phyloP scores from a whole-genome alignment of 2,113 vertebrate genomes.

The Cyprinodon variegatus region DNA sequence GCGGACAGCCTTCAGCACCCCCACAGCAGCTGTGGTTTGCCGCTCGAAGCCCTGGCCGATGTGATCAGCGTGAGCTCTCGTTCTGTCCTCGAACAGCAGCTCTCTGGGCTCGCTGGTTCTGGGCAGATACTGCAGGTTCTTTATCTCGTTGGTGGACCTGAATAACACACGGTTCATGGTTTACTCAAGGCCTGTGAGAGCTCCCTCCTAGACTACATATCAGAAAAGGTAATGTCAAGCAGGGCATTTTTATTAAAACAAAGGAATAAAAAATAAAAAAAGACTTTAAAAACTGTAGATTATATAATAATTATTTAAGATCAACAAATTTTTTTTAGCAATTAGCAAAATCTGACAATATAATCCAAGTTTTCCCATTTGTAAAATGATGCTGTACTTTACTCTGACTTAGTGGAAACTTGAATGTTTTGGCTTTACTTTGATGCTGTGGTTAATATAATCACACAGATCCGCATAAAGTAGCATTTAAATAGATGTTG shows the following conservation, averaged over 20 bases:
- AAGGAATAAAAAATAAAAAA: background rate
- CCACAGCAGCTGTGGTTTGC: slow-evolving; percentile 96
- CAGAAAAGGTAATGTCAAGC: background rate
- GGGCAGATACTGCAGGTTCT: slow-evolving; percentile 99
- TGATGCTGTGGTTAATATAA: background rate
- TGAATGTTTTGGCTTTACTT: background rate
- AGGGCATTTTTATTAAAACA: background rate
- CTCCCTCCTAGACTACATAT: too few relatives aligned
- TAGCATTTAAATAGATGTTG: background rate
- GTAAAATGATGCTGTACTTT: background rate
- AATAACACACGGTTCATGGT: slow-evolving; percentile 21
- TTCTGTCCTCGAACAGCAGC: slow-evolving; percentile 98
- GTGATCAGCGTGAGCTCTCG: slow-evolving; percentile 96
- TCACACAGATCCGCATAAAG: background rate
- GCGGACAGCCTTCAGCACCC: slow-evolving; percentile 95
- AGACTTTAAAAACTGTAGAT: too few relatives aligned
- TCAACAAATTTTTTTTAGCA: background rate
- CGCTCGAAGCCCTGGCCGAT: slow-evolving; percentile 98
- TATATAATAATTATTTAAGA: too few relatives aligned
- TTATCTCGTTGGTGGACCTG: slow-evolving; percentile 99
- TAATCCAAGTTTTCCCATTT: background rate
- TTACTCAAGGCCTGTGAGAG: background rate
- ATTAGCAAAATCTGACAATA: background rate
- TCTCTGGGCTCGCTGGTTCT: slow-evolving; percentile 96
- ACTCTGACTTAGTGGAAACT: background rate